Evolutionary conservation across 2,113 vertebrate species (phyloP).

Genomic region (Neotoma lepida): DNA sequence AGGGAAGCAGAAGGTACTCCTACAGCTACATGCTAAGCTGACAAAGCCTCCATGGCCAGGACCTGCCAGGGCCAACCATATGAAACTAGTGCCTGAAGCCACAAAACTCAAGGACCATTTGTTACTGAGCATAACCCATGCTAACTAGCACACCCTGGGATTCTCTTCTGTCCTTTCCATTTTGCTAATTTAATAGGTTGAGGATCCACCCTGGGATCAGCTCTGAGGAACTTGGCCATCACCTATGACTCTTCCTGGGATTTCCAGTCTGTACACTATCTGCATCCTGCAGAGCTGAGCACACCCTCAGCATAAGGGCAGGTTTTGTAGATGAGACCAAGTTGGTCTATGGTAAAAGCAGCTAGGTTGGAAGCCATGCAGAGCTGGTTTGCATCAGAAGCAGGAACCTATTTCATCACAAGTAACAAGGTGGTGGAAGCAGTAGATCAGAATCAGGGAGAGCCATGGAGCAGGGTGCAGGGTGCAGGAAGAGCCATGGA

Average conservation of each 20-base stretch:
- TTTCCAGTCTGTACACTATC: not conserved
- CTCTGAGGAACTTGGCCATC: not conserved
- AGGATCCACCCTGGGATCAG: not conserved
- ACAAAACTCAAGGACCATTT: not conserved
- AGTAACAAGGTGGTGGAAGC: not conserved
- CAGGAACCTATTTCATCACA: not conserved
- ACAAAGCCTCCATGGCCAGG: not conserved
- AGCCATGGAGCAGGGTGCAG: not conserved
- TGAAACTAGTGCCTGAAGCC: not conserved
- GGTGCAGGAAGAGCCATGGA: not conserved
- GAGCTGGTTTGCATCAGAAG: not conserved
- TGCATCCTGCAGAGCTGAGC: not conserved
- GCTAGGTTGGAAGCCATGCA: too few relatives aligned
- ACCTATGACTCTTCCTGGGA: too few relatives aligned
- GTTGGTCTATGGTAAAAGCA: not conserved
- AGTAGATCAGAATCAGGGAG: not conserved
- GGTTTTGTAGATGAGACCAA: not conserved
- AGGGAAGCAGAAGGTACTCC: not conserved
- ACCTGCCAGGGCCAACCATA: not conserved
- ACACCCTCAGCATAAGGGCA: not conserved
- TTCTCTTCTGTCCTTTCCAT: not conserved
- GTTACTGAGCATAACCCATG: not conserved
- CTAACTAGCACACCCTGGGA: not conserved
- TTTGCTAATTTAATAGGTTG: not conserved
- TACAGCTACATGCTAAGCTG: not conserved